Base-by-base conservation (phyloP, 2,888 invertebrate genomes). In the Hypsopygia costalis region DNA sequence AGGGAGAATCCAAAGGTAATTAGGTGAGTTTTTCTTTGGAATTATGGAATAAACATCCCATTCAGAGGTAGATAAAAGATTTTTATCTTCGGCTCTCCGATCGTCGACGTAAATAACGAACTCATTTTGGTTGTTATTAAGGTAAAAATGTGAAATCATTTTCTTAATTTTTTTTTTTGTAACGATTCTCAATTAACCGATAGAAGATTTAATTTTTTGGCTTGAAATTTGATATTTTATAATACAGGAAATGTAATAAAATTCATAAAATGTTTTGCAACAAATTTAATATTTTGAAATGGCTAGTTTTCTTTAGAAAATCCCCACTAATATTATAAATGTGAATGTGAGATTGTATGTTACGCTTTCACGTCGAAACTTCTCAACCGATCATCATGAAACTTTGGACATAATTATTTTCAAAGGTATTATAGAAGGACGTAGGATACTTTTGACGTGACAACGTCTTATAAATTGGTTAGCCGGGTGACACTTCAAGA, bases 21-120 rank as follows among this genome's bases (percentile, higher is more conserved):
- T 81, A 83, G 67, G 69, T 70, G 65, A 37, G 28, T 75, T 75
- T 77, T 75, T 68, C 70, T 74, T 71, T 64, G 60, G 66, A 65
- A 72, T 73, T 66, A 61, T 55, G 62, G 62, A 58, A 67, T 70
- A 81, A 83, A 79, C 74, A 81, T 81, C 73, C 70, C 58, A 74
- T 82, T 83, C 64, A 81, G 52, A 52, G 56, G 46, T 49, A 65
- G 75, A 78, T 82, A 78, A 81, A 81, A 79, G 72, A 79, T 74
- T 69, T 68, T 75, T 76, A 71, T 72, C 64, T 70, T 54, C 54
- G 54, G 54, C 58, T 55, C 55, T 58, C 63, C 68, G 68, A 77
- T 75, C 72, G 73, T 72, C 63, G 68, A 69, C 71, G 71, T 79
- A 81, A 83, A 82, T 81, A 81, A 78, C 60, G 58, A 69, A 74